Evolutionary conservation across 2,888 invertebrate species (phyloP), one percentile per base, ranked within the genome.

Genomic region (Caenorhabditis parvicauda): DNA sequence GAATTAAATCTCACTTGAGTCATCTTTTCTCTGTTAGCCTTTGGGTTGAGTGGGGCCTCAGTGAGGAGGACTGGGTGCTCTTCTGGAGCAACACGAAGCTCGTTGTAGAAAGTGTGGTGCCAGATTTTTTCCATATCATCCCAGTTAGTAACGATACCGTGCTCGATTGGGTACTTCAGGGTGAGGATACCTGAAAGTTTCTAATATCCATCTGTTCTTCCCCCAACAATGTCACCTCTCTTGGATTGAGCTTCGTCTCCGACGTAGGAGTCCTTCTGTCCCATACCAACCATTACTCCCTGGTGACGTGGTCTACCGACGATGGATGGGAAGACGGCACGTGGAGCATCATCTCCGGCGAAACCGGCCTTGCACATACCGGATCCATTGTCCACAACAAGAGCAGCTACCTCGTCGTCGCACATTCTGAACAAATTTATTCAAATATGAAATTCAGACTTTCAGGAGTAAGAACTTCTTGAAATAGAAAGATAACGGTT

Each of bases 51-150:
- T 62, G 92, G 92, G 69, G 92, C 91, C 84, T 92, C 92, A 64
- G 91, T 92, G 76, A 91, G 87, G 80, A 92, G 87, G 76, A 92
- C 90, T 56, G 92, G 92, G 83, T 92, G 92, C 84, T 92, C 91
- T 84, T 92, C 92, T 64, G 92, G 92, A 54, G 92, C 92, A 52
- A 92, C 92, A 84, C 93, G 88, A 82, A 94, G 87, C 84, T 92
- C 92, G 83, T 94, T 93, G 89, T 93, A 93, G 88, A 93, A 93
- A 81, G 92, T 92, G 86, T 93, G 93, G 84, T 93, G 93, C 92
- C 93, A 94, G 86, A 94, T 93, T 85, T 93, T 92, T 86, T 93
- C 92, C 93, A 94, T 92, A 82, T 92, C 92, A 82, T 92, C 92
- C 92, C 92, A 92, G 87, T 93, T 92, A 84, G 92, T 92, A 82